A percentile compares a stretch with the other conserved stretches of the same genome.
These are phyloP conservation scores for Eumacrocentrus americanus DNA, from an alignment of 2,888 invertebrate species.

Conservation along the genomic window DNA sequence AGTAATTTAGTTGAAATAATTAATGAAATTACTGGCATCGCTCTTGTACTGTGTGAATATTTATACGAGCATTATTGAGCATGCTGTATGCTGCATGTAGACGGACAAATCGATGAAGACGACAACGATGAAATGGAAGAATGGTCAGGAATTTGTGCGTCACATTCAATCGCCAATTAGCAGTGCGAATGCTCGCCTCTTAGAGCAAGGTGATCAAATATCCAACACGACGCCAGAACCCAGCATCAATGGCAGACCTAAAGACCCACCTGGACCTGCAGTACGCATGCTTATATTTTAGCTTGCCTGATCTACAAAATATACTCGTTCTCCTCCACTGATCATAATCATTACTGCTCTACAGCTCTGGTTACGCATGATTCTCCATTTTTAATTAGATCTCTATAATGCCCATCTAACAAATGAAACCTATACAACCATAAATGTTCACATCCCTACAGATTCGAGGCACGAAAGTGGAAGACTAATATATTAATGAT, in stretches of 20 bases:
- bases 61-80: slow-evolving; percentile 41
- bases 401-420: no score
- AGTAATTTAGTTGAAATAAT: no score
- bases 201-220: slow-evolving; percentile 57
- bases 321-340: no score
- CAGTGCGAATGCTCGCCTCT: slow-evolving; percentile 54
- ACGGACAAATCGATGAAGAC: slow-evolving; percentile 52
- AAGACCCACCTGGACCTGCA: slow-evolving; percentile 52
- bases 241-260: slow-evolving; percentile 50
- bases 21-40: no score
- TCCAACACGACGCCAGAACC: slow-evolving; percentile 55
- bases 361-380: no score
- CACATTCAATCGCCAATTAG: slow-evolving; percentile 53
- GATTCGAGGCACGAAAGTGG: no score
- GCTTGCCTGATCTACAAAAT: slow-evolving; percentile 4
- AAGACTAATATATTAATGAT: no score
- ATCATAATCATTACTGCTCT: no score
- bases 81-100: slow-evolving; percentile 62
- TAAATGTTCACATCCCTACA: no score
- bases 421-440: no score
- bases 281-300: slow-evolving; percentile 59
- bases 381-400: no score
- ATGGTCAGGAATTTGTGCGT: slow-evolving; percentile 57
- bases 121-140: slow-evolving; percentile 56
- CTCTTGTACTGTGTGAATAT: no score